These are phyloP conservation scores for Cossypha niveicapilla DNA, from an alignment of 2,797 vertebrate species.

Conservation along the genomic window DNA sequence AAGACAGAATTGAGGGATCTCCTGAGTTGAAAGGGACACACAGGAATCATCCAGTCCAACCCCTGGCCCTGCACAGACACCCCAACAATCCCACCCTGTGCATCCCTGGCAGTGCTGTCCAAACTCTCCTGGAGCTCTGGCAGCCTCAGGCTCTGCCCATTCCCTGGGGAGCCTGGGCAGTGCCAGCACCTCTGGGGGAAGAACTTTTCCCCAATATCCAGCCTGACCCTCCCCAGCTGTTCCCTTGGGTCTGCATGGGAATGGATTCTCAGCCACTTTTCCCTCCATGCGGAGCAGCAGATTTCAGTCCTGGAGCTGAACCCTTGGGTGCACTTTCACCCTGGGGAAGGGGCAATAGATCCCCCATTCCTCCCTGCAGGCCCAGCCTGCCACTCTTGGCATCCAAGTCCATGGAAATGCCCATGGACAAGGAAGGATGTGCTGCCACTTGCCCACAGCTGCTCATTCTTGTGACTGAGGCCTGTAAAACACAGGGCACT, in stretches of 20 bases:
- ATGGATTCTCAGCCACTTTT: background rate
- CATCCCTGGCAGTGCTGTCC: rapidly evolving
- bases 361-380: background rate
- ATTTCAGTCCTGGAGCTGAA: background rate
- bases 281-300: background rate
- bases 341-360: background rate
- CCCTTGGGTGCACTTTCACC: rapidly evolving
- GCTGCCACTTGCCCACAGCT: background rate
- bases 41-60: background rate
- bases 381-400: background rate
- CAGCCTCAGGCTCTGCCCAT: rapidly evolving
- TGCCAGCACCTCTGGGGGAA: background rate
- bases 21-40: background rate
- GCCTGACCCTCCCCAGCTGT: rapidly evolving
- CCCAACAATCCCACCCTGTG: background rate
- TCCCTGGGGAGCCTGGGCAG: background rate
- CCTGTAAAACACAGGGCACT: background rate
- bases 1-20: background rate
- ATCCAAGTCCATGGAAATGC: background rate
- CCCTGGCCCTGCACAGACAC: background rate
- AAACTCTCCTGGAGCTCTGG: background rate
- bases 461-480: background rate
- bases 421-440: rapidly evolving
- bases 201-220: rapidly evolving
- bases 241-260: no score